phyloP scores from a whole-genome alignment of 2,113 vertebrate species.

The Hemibagrus wyckioides region DNA sequence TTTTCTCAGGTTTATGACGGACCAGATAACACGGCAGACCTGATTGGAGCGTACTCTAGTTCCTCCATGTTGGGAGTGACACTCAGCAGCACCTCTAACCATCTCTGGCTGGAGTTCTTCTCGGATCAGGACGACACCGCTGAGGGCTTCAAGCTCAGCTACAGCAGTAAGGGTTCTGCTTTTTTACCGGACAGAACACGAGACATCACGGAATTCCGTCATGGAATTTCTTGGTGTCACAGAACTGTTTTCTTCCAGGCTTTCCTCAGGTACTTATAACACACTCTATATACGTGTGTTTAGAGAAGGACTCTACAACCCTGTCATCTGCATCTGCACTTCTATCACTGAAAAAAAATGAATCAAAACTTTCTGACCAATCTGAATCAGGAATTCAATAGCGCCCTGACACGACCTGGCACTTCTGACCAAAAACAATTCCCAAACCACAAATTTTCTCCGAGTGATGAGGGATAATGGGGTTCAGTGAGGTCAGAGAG shows the following conservation, averaged over 20 bases:
- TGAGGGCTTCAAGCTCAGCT: slow-evolving; percentile 90
- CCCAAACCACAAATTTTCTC: background rate
- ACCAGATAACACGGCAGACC: slow-evolving; percentile 83
- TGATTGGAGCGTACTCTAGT: slow-evolving; percentile 85
- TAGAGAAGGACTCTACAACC: background rate
- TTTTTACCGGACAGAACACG: background rate
- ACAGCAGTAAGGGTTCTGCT: slow-evolving; percentile 81
- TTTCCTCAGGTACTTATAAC: background rate
- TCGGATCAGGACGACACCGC: slow-evolving; percentile 86
- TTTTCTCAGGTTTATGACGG: slow-evolving; percentile 89
- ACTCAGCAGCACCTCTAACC: slow-evolving; percentile 92
- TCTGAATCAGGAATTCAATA: background rate
- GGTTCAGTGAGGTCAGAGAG: slow-evolving; percentile 3
- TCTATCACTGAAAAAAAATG: background rate
- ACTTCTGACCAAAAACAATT: background rate
- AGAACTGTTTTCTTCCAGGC: background rate
- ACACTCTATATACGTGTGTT: no score
- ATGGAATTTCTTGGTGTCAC: background rate
- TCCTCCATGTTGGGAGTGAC: slow-evolving; percentile 84
- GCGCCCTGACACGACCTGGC: background rate
- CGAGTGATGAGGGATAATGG: background rate
- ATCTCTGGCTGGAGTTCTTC: slow-evolving; percentile 94
- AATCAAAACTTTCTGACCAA: background rate
- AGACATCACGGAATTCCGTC: background rate
- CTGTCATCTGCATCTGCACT: background rate